A percentile compares a stretch with the other conserved stretches of the same genome.
Conservation (phyloP, 2,113 vertebrate genomes). For the Propithecus coquereli region DNA sequence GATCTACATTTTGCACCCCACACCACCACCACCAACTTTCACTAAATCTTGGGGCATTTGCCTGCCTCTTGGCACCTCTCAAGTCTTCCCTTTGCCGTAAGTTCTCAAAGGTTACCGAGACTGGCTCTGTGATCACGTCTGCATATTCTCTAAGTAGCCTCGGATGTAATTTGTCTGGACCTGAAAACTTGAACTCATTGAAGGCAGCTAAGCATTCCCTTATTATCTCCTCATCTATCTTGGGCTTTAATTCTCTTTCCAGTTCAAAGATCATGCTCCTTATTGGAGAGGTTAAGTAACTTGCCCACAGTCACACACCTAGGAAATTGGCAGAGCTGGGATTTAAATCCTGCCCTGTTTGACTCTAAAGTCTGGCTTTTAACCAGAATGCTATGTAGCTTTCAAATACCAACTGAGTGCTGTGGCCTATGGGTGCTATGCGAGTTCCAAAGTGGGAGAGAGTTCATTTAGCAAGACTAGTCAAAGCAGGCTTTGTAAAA, state of each 20-base stretch:
- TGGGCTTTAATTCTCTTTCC: constrained; percentile 63
- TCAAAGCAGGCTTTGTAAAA: background rate
- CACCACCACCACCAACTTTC: background rate
- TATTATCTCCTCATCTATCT: constrained; percentile 59
- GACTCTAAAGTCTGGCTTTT: constrained; percentile 30
- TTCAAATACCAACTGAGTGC: constrained; percentile 8
- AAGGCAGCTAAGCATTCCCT: constrained; percentile 43
- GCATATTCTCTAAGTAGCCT: constrained; percentile 49
- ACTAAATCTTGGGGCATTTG: constrained; percentile 36
- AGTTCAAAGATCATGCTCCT: constrained; percentile 63
- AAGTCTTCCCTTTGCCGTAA: constrained; percentile 2
- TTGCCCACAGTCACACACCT: constrained; percentile 48
- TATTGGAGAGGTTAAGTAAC: constrained; percentile 54
- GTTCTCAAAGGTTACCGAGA: constrained; percentile 43
- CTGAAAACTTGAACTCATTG: constrained; percentile 67
- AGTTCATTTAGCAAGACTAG: background rate
- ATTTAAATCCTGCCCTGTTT: constrained; percentile 20
- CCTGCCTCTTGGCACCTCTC: constrained; percentile 11
- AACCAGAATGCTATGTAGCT: background rate
- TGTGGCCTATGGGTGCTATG: background rate
- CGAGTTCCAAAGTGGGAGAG: background rate
- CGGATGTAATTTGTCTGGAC: constrained; percentile 47
- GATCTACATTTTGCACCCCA: background rate
- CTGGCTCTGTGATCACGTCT: constrained; percentile 31
- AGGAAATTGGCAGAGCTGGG: constrained; percentile 38